phyloP scores from a whole-genome alignment of 2,888 invertebrate genomes.

The Drosophila subsilvestris region DNA sequence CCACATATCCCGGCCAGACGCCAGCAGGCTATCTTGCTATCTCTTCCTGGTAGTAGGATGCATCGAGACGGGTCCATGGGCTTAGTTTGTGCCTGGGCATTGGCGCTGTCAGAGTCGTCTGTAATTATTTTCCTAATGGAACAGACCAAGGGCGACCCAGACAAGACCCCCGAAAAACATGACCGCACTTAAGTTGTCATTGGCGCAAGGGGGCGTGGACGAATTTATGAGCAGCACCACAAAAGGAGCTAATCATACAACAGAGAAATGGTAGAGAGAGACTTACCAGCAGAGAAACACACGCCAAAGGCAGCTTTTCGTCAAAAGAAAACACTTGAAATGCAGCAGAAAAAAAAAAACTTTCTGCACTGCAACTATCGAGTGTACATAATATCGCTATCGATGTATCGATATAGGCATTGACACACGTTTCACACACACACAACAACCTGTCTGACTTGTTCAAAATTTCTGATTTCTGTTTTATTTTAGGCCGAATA shows the following conservation, averaged over 20 bases:
- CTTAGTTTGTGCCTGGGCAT: conserved; percentile 26
- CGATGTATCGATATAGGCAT: not conserved
- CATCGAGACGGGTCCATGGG: conserved; percentile 9
- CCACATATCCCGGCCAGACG: conserved; percentile 57
- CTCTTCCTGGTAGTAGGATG: conserved; percentile 40
- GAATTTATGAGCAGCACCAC: conserved; percentile 58
- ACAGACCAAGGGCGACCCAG: conserved; percentile 22
- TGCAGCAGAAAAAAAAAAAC: conserved; percentile 8
- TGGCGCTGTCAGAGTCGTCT: conserved; percentile 67
- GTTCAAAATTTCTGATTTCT: not conserved
- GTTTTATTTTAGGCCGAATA: not conserved
- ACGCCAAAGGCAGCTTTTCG: not conserved
- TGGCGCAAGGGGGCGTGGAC: conserved; percentile 59
- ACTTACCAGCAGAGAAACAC: not conserved
- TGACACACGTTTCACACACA: not conserved
- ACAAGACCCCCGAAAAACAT: conserved; percentile 58
- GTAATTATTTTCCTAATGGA: conserved; percentile 79
- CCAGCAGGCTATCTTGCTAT: conserved; percentile 42
- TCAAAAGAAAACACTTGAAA: not conserved
- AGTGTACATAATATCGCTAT: not conserved
- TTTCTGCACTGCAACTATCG: not conserved
- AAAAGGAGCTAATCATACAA: conserved; percentile 26
- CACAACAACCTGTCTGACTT: not conserved
- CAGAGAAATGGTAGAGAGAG: not conserved
- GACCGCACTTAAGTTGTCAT: conserved; percentile 77